These are phyloP conservation scores for Petrocephalus sullivani DNA, from an alignment of 2,797 vertebrate genomes.

Conservation along the genomic window DNA sequence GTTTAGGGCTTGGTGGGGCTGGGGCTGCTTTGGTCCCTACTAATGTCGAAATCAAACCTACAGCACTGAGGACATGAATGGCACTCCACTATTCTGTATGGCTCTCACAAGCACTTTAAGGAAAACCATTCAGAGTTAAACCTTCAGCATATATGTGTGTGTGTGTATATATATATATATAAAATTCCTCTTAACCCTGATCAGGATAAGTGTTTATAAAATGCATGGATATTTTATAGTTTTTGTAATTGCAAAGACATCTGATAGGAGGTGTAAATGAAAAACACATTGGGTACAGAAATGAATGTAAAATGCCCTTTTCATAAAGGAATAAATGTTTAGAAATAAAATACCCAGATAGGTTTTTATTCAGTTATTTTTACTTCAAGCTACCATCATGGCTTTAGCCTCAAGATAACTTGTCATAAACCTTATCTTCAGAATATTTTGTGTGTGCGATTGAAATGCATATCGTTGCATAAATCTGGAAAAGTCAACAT, in stretches of 20 bases:
- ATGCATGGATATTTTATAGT: not conserved
- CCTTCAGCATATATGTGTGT: not conserved
- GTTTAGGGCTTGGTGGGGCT: not conserved
- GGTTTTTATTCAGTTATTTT: not conserved
- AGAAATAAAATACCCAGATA: not conserved
- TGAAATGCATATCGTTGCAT: not conserved
- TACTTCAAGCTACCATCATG: not conserved
- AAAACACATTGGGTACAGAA: not conserved
- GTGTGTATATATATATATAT: not conserved
- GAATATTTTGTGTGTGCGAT: not conserved
- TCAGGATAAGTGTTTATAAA: not conserved
- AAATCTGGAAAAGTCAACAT: not conserved
- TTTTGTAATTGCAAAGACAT: not conserved
- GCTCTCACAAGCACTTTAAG: not conserved
- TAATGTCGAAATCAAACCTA: not conserved
- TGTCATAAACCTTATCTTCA: not conserved
- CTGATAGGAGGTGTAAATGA: not conserved
- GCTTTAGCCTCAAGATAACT: not conserved
- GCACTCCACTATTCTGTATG: not conserved
- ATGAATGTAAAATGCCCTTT: not conserved
- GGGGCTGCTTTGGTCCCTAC: not conserved
- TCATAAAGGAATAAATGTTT: not conserved
- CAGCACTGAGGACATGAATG: not conserved
- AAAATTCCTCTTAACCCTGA: not conserved
- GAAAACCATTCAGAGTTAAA: not conserved